Conservation (phyloP, 2,113 vertebrate genomes). For the Seriola rivoliana region DNA sequence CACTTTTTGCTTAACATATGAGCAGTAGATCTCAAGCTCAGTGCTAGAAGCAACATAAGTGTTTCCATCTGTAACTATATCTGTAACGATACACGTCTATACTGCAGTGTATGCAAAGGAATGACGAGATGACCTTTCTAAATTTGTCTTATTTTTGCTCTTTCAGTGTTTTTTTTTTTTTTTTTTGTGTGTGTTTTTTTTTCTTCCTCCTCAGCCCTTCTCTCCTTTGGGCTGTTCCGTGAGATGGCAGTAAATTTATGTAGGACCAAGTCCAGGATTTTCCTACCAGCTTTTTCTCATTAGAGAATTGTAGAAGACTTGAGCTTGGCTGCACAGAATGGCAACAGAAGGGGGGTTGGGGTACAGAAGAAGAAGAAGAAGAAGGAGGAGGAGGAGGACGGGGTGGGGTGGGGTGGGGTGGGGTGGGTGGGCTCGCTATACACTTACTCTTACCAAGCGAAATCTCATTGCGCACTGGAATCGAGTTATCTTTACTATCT, state of each 20-base stretch:
- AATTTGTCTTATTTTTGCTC: conserved; percentile 21
- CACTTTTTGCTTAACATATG: background rate
- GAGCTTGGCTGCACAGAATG: conserved; percentile 82
- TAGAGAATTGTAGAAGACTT: conserved; percentile 79
- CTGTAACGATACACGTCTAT: background rate
- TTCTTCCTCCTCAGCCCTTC: conserved; percentile 11
- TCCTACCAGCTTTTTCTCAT: conserved; percentile 93
- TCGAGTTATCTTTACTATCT: conserved; percentile 57
- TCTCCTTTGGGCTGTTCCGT: conserved; percentile 79
- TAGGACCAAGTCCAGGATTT: conserved; percentile 91
- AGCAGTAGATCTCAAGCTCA: background rate
- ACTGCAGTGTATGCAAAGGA: background rate
- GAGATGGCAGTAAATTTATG: conserved; percentile 94
- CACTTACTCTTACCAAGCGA: conserved; percentile 48
- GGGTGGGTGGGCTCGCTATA: conserved; percentile 36
- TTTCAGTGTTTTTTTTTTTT: conserved; percentile 14
- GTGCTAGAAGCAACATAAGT: background rate
- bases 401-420: background rate
- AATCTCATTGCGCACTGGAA: conserved; percentile 57
- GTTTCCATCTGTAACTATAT: background rate
- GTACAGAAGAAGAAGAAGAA: conserved; percentile 5
- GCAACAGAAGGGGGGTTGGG: conserved; percentile 75
- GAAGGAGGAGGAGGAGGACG: conserved; percentile 36
- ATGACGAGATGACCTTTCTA: conserved; percentile 7
- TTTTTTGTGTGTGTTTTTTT: background rate